These are phyloP conservation scores for Steatornis caripensis DNA, from an alignment of 2,113 vertebrate species.

Conservation along the genomic window DNA sequence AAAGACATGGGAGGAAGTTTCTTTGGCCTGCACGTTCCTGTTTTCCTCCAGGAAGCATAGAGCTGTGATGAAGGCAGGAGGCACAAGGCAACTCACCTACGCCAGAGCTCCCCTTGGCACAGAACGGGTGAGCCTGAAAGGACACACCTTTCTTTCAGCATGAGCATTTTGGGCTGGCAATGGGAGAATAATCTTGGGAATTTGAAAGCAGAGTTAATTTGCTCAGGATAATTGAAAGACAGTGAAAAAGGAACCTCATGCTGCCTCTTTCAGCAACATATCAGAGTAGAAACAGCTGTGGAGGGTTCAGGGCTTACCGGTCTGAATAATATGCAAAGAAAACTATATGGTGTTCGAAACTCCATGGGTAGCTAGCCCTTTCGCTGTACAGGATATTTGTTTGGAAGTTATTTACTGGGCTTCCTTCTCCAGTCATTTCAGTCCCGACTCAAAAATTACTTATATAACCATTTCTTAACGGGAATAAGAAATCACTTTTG, in stretches of 20 bases:
- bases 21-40: neutral
- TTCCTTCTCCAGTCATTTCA: neutral
- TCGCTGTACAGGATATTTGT: neutral
- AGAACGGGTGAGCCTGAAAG: neutral
- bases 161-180: neutral
- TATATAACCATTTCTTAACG: neutral
- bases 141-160: neutral
- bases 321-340: neutral
- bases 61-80: neutral
- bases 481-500: neutral
- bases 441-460: neutral
- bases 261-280: neutral
- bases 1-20: neutral
- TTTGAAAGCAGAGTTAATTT: slow-evolving; percentile 1
- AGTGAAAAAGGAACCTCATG: neutral
- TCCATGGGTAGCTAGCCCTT: neutral
- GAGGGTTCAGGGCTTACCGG: neutral
- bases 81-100: neutral
- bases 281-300: neutral
- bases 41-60: neutral
- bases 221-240: neutral
- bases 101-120: neutral
- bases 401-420: neutral
- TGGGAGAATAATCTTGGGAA: neutral
- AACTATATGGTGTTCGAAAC: neutral